Evolutionary conservation across 1,140 invertebrate species (phyloP), one percentile per base, ranked within the genome.

Genomic region (Bombyx mandarina): DNA sequence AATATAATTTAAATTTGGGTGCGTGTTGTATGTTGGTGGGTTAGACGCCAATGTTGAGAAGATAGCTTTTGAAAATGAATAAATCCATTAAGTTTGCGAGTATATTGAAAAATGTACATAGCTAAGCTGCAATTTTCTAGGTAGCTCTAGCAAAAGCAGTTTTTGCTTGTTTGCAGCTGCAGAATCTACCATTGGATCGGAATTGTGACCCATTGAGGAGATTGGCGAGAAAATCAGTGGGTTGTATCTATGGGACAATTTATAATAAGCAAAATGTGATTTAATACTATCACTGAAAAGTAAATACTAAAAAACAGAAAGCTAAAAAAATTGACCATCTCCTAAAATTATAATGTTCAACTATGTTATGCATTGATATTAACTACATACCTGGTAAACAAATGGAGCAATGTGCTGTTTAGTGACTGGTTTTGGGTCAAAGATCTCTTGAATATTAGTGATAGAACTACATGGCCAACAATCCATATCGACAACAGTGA

Each of bases 391-490:
- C 79, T 86, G 66, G 67, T 86, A 87, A 58, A 86, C 73, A 70
- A 88, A 88, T 57, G 87, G 87, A 57, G 83, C 75, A 60, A 47
- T 75, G 47, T 79, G 70, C 58, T 79, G 82, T 47, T 69, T 65
- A 54, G 66, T 71, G 66, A 76, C 58, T 52, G 71, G 69, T 63
- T 92, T 89, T 43, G 90, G 87, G 46, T 83, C 66, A 52, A 67
- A 64, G 8, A 86, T 66, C 66, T 85, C 73, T 45, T 65, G 66
- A 62, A 95, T 81, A 62, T 90, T 90, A 66, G 89, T 83, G 0
- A 93, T 88, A 69, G 89, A 81, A 74, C 90, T 91, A 69, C 94
- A 95, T 7, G 93, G 93, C 92, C 92, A 94, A 71, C 94, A 95
- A 69, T 94, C 93, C 88, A 94, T 91, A 67, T 93, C 91, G 1